Conservation (phyloP, 2,888 invertebrate genomes). For the Chrysodeixis includens region DNA sequence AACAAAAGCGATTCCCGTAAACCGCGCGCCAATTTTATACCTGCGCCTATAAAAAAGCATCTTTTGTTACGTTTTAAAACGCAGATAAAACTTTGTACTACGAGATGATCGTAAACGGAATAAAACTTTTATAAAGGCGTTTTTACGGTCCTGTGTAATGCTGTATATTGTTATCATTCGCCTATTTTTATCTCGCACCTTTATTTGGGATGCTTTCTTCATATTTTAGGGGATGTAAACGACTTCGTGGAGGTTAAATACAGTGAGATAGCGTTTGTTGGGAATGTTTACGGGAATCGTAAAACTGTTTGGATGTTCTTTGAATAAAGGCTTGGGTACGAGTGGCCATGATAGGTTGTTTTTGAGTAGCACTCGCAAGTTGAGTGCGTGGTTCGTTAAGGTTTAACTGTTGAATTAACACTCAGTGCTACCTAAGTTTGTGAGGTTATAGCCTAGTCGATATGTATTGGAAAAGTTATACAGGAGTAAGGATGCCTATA, state of each 20-base stretch:
- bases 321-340: constrained; percentile 57
- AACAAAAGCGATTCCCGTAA: background rate
- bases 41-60: constrained; percentile 47
- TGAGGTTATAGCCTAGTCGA: background rate
- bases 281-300: constrained; percentile 62
- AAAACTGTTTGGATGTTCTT: constrained; percentile 66
- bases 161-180: constrained; percentile 67
- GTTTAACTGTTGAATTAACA: constrained; percentile 40
- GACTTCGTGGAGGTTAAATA: constrained; percentile 63
- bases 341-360: constrained; percentile 26
- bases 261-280: constrained; percentile 63
- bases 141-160: constrained; percentile 62
- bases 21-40: constrained; percentile 39
- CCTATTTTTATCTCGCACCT: constrained; percentile 67
- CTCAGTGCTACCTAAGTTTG: constrained; percentile 34
- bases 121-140: constrained; percentile 65
- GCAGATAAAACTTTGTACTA: constrained; percentile 47
- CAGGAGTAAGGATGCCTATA: background rate
- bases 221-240: constrained; percentile 70
- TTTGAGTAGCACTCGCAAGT: constrained; percentile 27
- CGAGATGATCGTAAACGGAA: constrained; percentile 61
- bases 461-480: constrained; percentile 25
- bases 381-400: constrained; percentile 29
- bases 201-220: constrained; percentile 68
- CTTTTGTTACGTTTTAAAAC: constrained; percentile 55